phyloP scores from a whole-genome alignment of 1,140 invertebrate genomes.

The Aphelenchoides avenae region DNA sequence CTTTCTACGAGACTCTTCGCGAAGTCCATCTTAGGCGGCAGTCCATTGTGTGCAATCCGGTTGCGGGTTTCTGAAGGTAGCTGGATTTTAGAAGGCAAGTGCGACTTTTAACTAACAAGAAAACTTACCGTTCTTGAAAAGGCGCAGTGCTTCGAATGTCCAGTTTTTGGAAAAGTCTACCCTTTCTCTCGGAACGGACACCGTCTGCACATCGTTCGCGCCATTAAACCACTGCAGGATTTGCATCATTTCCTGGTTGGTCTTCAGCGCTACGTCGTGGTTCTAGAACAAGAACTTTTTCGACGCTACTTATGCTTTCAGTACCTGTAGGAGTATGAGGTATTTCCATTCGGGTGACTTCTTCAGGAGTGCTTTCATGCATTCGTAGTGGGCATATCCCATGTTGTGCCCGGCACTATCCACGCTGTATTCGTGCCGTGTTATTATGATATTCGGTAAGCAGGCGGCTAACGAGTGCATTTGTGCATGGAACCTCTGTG shows the following conservation, averaged over 20 bases:
- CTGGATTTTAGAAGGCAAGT: too few species aligned
- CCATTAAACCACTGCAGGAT: conserved; percentile 26
- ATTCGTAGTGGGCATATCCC: conserved; percentile 6
- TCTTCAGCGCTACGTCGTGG: conserved; percentile 26
- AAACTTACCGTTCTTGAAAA: conserved; percentile 19
- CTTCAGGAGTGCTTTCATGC: conserved; percentile 1
- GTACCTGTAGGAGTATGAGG: conserved; percentile 8
- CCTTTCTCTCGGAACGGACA: too few species aligned
- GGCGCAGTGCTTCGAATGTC: conserved; percentile 8
- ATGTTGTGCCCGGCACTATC: conserved; percentile 20
- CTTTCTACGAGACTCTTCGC: conserved; percentile 19
- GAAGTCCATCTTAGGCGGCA: too few species aligned
- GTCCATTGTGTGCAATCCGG: too few species aligned
- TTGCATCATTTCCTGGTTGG: conserved; percentile 24
- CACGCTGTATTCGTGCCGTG: conserved; percentile 1
- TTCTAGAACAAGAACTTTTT: conserved; percentile 12
- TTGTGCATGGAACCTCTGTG: conserved; percentile 2
- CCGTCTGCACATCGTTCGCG: conserved; percentile 19
- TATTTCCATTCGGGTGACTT: conserved; percentile 11
- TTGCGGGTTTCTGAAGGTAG: too few species aligned
- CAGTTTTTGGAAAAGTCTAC: conserved; percentile 5
- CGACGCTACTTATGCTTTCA: neutral
- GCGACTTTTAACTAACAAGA: too few species aligned
- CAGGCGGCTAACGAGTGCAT: conserved; percentile 5
- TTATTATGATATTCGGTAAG: conserved; percentile 14